A percentile compares a stretch with the other conserved stretches of the same genome.
phyloP scores from a whole-genome alignment of 92 coral and sea anemone genomes.

The Micromussa lordhowensis region DNA sequence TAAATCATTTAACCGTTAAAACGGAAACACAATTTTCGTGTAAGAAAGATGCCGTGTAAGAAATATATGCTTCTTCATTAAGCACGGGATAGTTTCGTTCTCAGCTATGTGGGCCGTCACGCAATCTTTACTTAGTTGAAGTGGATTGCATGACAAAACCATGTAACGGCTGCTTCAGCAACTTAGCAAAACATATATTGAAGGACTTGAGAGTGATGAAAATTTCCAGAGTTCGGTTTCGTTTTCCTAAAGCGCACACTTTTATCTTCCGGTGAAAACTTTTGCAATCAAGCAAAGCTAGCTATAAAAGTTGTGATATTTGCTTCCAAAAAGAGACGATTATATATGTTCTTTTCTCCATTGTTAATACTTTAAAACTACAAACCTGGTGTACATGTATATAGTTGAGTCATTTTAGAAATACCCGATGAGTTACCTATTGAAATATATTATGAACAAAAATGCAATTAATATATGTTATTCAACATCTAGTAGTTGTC shows the following conservation, averaged over 20 bases:
- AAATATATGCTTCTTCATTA: neutral
- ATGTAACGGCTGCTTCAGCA: neutral
- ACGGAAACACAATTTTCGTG: neutral
- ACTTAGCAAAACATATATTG: neutral
- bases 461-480: neutral
- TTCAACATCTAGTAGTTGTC: too few species aligned
- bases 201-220: neutral
- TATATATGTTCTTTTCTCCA: neutral
- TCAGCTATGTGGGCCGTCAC: neutral
- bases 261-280: neutral
- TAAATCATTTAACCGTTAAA: neutral
- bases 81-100: neutral
- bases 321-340: neutral
- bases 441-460: neutral
- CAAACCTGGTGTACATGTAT: conserved; percentile 2
- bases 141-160: neutral
- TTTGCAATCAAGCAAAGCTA: neutral
- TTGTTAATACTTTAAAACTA: too few species aligned
- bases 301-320: neutral
- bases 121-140: neutral
- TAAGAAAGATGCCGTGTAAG: neutral
- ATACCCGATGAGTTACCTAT: too few species aligned
- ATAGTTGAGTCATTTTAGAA: neutral
- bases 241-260: neutral
- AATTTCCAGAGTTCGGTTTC: neutral